Conservation (phyloP, 53 echinoderm and acorn worm species). For the Glandiceps talaboti region DNA sequence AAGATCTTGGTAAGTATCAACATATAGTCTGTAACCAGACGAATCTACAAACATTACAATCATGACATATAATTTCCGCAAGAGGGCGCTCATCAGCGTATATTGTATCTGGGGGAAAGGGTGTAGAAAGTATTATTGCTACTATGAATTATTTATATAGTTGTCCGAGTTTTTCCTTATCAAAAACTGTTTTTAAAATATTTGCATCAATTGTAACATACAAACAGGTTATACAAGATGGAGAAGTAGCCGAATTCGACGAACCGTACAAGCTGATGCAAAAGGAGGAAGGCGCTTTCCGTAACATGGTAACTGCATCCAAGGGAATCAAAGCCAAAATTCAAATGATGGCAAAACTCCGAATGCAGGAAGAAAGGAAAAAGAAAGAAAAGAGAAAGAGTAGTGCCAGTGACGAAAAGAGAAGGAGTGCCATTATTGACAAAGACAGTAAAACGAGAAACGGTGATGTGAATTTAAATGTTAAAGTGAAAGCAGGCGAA, state of each 20-base stretch:
- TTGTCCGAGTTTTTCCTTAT: too few species aligned
- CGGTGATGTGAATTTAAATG: too few species aligned
- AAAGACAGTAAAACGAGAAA: too few species aligned
- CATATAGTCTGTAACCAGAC: not conserved
- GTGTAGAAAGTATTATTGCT: too few species aligned
- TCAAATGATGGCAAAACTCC: not conserved
- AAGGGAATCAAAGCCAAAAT: not conserved
- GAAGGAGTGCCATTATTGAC: not conserved
- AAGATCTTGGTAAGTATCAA: constrained; percentile 51
- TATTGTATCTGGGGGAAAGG: too few species aligned
- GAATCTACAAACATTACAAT: too few species aligned
- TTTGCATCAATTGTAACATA: too few species aligned
- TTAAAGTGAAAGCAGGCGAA: too few species aligned
- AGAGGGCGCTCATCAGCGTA: too few species aligned
- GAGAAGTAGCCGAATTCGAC: not conserved
- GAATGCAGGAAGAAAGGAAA: not conserved
- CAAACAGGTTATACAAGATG: not conserved
- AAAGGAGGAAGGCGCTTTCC: not conserved
- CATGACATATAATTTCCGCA: too few species aligned
- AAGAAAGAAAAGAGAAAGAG: not conserved
- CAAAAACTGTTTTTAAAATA: too few species aligned
- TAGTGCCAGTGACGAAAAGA: not conserved
- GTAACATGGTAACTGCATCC: not conserved
- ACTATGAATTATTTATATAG: too few species aligned
- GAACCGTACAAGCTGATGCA: not conserved